Conservation (phyloP, 2,797 vertebrate genomes). For the Selene dorsalis region DNA sequence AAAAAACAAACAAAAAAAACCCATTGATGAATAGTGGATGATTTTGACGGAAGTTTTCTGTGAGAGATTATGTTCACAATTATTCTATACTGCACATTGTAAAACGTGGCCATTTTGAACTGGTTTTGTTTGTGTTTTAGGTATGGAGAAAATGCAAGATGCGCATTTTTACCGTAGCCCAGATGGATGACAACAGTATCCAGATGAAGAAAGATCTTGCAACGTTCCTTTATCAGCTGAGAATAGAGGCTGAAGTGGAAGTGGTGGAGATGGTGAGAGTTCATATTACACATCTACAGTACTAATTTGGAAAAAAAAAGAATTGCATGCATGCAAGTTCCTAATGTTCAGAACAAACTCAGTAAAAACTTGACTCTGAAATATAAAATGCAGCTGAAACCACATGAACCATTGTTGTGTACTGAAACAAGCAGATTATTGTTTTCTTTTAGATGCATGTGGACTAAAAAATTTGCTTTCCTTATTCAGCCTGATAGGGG, state of each 20-base stretch:
- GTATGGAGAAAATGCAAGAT: constrained; percentile 99
- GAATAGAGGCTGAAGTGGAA: constrained; percentile 97
- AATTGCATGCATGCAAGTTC: background rate
- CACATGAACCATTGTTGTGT: background rate
- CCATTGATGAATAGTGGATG: too few relatives aligned
- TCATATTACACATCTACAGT: background rate
- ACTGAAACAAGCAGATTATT: background rate
- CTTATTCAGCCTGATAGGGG: background rate
- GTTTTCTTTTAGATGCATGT: background rate
- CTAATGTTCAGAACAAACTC: background rate
- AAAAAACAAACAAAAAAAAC: background rate
- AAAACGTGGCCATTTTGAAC: background rate
- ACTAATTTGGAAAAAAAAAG: background rate
- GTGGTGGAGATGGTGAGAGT: constrained; percentile 97
- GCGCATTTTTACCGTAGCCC: constrained; percentile 98
- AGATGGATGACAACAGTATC: constrained; percentile 99
- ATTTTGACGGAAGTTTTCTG: background rate
- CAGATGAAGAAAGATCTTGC: constrained; percentile 99
- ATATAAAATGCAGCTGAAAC: constrained; percentile 20
- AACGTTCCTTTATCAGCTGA: constrained; percentile 94
- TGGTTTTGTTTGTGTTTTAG: constrained; percentile 70
- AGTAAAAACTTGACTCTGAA: background rate
- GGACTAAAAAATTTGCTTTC: background rate
- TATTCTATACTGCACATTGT: background rate
- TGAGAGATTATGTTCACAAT: background rate